Percentiles rank a stretch among this genome's conserved stretches.
phyloP scores from a whole-genome alignment of 2,888 invertebrate species.

The Euzophera pinguis region DNA sequence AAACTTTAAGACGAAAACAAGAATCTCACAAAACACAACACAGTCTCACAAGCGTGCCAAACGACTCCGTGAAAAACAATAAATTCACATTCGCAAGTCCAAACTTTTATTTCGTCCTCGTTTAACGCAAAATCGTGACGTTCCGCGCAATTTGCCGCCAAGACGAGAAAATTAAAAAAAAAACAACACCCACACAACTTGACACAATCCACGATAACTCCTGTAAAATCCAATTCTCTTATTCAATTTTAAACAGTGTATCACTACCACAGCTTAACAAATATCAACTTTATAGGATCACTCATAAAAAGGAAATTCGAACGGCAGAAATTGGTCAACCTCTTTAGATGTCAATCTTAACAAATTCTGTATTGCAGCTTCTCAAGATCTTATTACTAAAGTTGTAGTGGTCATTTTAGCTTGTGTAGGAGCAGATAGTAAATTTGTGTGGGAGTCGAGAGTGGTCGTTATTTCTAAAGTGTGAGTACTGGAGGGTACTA shows the following conservation, averaged over 20 bases:
- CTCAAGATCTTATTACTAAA: constrained; percentile 11
- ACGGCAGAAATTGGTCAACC: constrained; percentile 11
- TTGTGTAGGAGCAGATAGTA: background rate
- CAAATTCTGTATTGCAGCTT: constrained; percentile 5
- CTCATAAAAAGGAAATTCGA: constrained; percentile 23
- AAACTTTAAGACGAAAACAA: background rate
- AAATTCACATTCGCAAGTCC: constrained; percentile 4
- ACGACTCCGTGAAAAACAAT: background rate
- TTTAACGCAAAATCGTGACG: constrained; percentile 18
- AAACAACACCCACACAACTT: constrained; percentile 34
- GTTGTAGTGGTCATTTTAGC: constrained; percentile 14
- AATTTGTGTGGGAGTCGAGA: constrained; percentile 23
- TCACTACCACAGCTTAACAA: constrained; percentile 8
- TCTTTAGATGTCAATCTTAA: constrained; percentile 15
- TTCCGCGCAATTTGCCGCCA: constrained; percentile 46
- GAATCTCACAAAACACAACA: background rate
- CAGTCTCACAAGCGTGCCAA: background rate
- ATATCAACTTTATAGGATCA: constrained; percentile 21
- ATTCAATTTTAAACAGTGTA: constrained; percentile 37
- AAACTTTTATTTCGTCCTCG: constrained; percentile 6
- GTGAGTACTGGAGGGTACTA: constrained; percentile 43
- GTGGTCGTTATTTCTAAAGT: constrained; percentile 51
- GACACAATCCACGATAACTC: constrained; percentile 46
- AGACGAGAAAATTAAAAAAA: constrained; percentile 41
- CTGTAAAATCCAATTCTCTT: constrained; percentile 38